Conservation (phyloP, 2,888 invertebrate genomes). For the Acholoe squamosa region DNA sequence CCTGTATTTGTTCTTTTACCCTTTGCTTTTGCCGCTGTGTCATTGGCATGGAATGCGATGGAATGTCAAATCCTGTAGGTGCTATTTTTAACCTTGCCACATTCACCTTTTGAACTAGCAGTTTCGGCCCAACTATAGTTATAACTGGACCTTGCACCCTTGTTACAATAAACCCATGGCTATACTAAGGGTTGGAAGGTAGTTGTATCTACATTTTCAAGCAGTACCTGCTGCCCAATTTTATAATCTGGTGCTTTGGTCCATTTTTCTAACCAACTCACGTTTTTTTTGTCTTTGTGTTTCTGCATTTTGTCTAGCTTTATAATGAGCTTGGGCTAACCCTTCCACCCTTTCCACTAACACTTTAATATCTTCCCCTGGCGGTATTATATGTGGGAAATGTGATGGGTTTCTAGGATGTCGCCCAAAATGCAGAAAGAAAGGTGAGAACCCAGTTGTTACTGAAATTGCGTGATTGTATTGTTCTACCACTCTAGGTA, state of each 20-base stretch:
- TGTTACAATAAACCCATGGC: neutral
- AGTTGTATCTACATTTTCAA: neutral
- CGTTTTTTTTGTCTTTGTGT: neutral
- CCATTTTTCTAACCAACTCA: neutral
- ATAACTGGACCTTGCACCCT: neutral
- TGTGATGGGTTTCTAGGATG: neutral
- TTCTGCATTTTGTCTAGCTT: neutral
- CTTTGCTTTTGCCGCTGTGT: no score
- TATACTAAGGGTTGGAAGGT: neutral
- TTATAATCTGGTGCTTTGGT: neutral
- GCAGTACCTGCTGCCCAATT: neutral
- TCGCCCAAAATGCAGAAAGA: conserved; percentile 43
- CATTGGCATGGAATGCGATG: no score
- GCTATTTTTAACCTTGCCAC: neutral
- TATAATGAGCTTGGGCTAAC: neutral
- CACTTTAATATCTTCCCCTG: neutral
- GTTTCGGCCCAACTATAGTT: neutral
- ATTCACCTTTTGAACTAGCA: neutral
- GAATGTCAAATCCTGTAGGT: neutral
- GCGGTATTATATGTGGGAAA: neutral
- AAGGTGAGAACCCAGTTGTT: conserved; percentile 49
- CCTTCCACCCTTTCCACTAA: neutral
- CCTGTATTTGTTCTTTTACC: no score
- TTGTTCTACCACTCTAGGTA: conserved; percentile 1
- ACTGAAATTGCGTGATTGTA: neutral